phyloP scores from a whole-genome alignment of 2,888 invertebrate genomes.

The Acronicta alni region DNA sequence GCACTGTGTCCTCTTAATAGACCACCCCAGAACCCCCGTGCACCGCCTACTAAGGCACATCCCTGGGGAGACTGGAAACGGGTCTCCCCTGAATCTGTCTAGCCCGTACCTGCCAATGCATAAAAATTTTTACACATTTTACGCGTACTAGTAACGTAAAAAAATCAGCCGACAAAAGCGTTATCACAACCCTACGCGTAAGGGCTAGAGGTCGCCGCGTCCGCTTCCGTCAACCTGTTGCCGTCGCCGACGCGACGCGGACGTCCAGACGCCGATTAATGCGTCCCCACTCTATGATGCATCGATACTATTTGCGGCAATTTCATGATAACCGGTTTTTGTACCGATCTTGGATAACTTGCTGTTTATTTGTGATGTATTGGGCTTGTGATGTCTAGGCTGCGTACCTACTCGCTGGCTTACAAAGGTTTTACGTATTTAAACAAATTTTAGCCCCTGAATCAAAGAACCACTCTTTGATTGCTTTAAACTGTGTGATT shows the following conservation, averaged over 20 bases:
- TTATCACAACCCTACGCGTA: conserved; percentile 19
- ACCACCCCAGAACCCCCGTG: too few relatives aligned
- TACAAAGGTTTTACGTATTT: too few relatives aligned
- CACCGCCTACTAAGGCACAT: too few relatives aligned
- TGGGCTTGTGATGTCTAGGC: not conserved
- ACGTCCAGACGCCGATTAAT: conserved; percentile 47
- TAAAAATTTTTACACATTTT: not conserved
- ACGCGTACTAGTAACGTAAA: not conserved
- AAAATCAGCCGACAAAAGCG: not conserved
- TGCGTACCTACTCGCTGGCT: not conserved
- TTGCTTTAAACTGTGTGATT: too few relatives aligned
- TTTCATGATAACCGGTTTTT: conserved; percentile 32
- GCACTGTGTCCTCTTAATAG: too few relatives aligned
- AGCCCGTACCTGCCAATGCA: too few relatives aligned
- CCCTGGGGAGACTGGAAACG: too few relatives aligned
- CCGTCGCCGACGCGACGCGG: conserved; percentile 6
- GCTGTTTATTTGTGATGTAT: not conserved
- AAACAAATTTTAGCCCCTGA: too few relatives aligned
- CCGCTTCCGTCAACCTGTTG: conserved; percentile 58
- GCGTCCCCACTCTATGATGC: conserved; percentile 54
- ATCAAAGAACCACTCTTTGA: too few relatives aligned
- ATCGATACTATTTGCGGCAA: conserved; percentile 39
- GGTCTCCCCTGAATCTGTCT: too few relatives aligned
- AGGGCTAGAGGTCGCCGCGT: conserved; percentile 34
- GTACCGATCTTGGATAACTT: not conserved